Percentiles rank a stretch among this genome's conserved stretches.
Conservation (phyloP, 2,113 vertebrate genomes). For the Passer montanus region DNA sequence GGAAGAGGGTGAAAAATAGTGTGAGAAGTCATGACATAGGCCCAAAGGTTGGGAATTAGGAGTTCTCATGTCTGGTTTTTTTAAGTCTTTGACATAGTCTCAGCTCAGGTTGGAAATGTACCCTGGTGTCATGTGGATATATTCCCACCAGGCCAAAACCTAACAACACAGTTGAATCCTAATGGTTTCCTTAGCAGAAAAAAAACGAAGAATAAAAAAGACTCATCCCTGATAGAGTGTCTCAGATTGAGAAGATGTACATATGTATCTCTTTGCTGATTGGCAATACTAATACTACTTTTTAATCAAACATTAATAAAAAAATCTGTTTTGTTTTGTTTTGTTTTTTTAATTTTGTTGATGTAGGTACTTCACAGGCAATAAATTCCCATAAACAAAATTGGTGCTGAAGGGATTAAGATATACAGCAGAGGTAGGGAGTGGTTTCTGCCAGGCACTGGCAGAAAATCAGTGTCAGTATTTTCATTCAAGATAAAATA, state of each 20-base stretch:
- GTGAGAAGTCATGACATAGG: neutral
- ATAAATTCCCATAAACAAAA: neutral
- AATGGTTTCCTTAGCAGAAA: neutral
- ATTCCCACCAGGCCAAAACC: neutral
- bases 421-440: neutral
- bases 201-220: neutral
- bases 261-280: neutral
- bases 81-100: neutral
- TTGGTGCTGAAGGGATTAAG: neutral
- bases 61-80: neutral
- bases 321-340: neutral
- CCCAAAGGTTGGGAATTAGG: neutral
- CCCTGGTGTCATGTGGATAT: neutral
- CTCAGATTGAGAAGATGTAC: neutral
- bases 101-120: neutral
- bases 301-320: neutral
- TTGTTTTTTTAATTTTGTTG: neutral
- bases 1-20: neutral
- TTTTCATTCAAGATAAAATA: conserved; percentile 38
- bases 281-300: neutral
- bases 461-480: neutral
- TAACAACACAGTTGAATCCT: neutral
- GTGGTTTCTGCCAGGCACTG: neutral
- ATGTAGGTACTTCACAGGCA: neutral
- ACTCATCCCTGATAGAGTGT: neutral